Percentiles rank a stretch among this genome's conserved stretches.
phyloP scores from a whole-genome alignment of 2,113 vertebrate genomes.

The Micronisus gabar region DNA sequence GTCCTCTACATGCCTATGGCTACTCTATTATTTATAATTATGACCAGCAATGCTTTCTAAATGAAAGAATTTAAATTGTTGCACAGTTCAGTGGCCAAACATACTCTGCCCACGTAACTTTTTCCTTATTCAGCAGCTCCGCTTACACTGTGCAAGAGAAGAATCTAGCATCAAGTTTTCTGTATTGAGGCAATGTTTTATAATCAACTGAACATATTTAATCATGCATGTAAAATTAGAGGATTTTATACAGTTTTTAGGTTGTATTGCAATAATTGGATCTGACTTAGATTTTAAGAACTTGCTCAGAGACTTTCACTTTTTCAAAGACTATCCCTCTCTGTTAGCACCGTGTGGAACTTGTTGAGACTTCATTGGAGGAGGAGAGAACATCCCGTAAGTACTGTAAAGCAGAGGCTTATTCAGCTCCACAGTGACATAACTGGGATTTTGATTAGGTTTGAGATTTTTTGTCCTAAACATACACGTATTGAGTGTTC shows the following conservation, averaged over 20 bases:
- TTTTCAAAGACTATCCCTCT: neutral
- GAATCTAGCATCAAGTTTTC: neutral
- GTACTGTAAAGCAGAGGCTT: neutral
- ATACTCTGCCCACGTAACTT: neutral
- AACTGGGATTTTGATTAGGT: neutral
- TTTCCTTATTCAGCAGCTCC: neutral
- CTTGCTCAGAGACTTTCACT: neutral
- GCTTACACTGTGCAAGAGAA: neutral
- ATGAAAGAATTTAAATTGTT: neutral
- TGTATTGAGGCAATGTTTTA: neutral
- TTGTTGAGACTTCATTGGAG: neutral
- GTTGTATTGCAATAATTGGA: neutral
- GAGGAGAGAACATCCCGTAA: neutral
- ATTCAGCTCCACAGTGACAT: neutral
- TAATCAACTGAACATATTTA: neutral
- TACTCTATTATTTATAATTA: neutral
- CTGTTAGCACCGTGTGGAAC: neutral
- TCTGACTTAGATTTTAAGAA: neutral
- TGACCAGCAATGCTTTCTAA: neutral
- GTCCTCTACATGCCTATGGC: fast-evolving
- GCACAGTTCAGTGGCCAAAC: neutral
- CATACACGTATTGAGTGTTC: neutral
- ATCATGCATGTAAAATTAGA: neutral
- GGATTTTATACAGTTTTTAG: neutral
- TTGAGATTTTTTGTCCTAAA: neutral